Evolutionary conservation across 2,797 vertebrate genomes (phyloP).

Genomic region (Coluber constrictor): DNA sequence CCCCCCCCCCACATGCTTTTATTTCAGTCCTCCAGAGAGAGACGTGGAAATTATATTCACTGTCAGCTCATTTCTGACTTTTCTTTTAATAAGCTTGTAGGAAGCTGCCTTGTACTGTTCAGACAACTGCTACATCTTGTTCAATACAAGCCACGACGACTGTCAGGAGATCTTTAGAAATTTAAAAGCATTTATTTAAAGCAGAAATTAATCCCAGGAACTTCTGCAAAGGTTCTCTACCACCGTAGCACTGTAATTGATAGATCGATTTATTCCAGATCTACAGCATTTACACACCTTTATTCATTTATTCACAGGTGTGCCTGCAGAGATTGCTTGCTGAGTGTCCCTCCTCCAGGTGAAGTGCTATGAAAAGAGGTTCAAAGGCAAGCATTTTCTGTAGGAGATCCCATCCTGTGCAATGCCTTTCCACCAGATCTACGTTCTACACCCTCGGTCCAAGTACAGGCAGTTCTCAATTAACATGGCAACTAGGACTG

Average conservation of each 20-base stretch:
- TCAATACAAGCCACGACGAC: background rate
- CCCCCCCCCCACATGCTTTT: background rate
- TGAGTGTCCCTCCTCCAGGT: background rate
- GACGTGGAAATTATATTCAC: background rate
- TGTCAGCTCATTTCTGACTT: background rate
- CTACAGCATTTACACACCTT: background rate
- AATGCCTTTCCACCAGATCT: background rate
- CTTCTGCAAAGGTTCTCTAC: no score
- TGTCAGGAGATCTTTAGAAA: background rate
- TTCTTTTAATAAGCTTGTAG: background rate
- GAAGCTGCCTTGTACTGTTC: background rate
- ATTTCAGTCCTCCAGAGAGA: background rate
- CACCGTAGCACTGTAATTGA: background rate
- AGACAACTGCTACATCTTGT: background rate
- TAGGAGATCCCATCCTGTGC: background rate
- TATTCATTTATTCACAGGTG: background rate
- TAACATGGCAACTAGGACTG: background rate
- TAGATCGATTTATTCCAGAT: background rate
- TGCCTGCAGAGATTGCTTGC: background rate
- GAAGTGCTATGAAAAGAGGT: background rate
- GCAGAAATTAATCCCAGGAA: background rate
- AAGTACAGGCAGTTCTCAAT: background rate
- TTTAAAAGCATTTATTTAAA: background rate
- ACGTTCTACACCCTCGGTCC: background rate
- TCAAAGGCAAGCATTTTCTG: background rate